Conservation (phyloP, 1,140 invertebrate species). For the Euglossa dilemma region DNA sequence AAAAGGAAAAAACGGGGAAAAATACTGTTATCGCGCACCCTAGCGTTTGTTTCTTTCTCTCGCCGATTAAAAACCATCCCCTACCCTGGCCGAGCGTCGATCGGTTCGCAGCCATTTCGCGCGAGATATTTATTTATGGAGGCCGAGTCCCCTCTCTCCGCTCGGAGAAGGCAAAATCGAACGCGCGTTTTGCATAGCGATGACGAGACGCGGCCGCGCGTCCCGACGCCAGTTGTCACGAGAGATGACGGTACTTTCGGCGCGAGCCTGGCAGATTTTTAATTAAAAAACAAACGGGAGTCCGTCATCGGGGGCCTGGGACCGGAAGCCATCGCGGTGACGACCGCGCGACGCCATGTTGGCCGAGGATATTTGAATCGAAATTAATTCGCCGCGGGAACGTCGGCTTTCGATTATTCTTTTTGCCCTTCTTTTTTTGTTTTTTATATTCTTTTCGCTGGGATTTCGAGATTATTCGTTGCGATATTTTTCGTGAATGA, state of each 20-base stretch:
- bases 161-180: conserved; percentile 37
- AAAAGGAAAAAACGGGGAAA: background rate
- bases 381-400: background rate
- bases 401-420: background rate
- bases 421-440: background rate
- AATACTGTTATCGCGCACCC: background rate
- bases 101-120: conserved; percentile 30
- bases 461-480: background rate
- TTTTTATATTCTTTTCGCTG: accelerated
- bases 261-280: conserved; percentile 51
- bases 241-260: conserved; percentile 49
- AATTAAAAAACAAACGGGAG: conserved; percentile 57
- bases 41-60: conserved; percentile 31
- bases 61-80: conserved; percentile 9
- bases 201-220: conserved; percentile 23
- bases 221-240: conserved; percentile 37
- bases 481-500: background rate
- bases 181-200: conserved; percentile 44
- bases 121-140: conserved; percentile 46
- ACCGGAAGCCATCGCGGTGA: background rate
- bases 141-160: background rate
- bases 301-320: background rate
- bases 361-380: background rate
- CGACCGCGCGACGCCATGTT: background rate
- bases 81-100: background rate